These are phyloP conservation scores for Oenanthe oenanthe DNA, from an alignment of 2,113 vertebrate genomes.

Conservation along the genomic window DNA sequence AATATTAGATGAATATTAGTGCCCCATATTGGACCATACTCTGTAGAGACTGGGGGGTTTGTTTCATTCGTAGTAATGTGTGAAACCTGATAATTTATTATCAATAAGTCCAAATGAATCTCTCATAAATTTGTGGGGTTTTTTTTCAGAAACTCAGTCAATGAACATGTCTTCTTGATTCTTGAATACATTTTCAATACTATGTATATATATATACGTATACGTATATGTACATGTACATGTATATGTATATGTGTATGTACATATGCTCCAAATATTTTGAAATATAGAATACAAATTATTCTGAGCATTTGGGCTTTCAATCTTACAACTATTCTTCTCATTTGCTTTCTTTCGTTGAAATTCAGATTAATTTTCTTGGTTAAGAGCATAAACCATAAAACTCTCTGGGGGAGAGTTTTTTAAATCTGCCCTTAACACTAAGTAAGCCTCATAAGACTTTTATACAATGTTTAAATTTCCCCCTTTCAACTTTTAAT, in stretches of 20 bases:
- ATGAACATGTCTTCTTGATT: background rate
- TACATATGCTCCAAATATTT: background rate
- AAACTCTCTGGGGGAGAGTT: background rate
- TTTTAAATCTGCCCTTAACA: background rate
- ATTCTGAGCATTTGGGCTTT: background rate
- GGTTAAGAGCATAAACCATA: background rate
- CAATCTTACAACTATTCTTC: background rate
- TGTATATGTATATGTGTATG: too few relatives aligned
- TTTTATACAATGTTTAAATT: background rate
- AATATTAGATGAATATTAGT: background rate
- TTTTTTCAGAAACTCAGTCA: background rate
- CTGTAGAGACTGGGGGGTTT: accelerated
- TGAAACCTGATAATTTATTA: background rate
- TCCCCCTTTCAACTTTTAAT: background rate
- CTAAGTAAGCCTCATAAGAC: background rate
- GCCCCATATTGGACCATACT: background rate
- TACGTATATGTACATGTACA: too few relatives aligned
- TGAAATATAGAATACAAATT: background rate
- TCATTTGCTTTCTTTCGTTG: background rate
- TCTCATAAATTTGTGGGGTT: background rate
- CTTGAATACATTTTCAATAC: background rate
- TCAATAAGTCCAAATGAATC: background rate
- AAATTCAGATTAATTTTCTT: background rate
- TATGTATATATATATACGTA: too few relatives aligned
- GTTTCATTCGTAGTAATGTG: background rate